Evolutionary conservation across 2,113 vertebrate genomes (phyloP).

Genomic region (Orthonyx spaldingii): DNA sequence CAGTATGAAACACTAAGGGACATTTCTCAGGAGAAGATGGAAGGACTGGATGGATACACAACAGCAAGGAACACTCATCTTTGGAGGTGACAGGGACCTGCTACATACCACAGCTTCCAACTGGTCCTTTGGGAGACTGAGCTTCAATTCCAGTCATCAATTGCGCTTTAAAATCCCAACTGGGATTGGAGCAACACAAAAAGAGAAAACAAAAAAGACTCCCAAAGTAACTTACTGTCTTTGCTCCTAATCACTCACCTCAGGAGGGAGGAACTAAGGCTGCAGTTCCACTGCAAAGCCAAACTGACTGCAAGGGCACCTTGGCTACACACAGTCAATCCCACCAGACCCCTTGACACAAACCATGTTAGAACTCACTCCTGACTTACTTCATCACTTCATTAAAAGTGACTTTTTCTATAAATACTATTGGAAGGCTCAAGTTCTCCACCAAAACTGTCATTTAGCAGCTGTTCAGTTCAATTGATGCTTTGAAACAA

Average conservation of each 20-base stretch:
- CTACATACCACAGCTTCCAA: background rate
- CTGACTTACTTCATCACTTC: background rate
- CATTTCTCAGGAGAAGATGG: background rate
- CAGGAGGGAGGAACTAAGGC: background rate
- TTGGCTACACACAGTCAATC: background rate
- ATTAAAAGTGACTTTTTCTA: background rate
- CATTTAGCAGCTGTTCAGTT: background rate
- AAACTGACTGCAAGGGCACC: background rate
- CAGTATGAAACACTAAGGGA: background rate
- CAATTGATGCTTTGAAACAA: background rate
- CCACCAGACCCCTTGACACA: background rate
- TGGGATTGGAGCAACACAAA: accelerated
- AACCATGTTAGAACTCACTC: background rate
- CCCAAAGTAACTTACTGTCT: background rate
- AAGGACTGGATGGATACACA: background rate
- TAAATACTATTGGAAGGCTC: background rate
- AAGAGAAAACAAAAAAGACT: background rate
- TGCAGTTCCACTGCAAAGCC: background rate
- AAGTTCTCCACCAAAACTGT: background rate
- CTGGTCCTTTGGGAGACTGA: background rate
- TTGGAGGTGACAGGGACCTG: background rate
- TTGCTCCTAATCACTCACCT: background rate
- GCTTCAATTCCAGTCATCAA: background rate
- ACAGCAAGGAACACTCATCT: background rate
- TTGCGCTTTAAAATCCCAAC: background rate